Conservation (phyloP, 2,113 vertebrate genomes). For the Paratilapia polleni region DNA sequence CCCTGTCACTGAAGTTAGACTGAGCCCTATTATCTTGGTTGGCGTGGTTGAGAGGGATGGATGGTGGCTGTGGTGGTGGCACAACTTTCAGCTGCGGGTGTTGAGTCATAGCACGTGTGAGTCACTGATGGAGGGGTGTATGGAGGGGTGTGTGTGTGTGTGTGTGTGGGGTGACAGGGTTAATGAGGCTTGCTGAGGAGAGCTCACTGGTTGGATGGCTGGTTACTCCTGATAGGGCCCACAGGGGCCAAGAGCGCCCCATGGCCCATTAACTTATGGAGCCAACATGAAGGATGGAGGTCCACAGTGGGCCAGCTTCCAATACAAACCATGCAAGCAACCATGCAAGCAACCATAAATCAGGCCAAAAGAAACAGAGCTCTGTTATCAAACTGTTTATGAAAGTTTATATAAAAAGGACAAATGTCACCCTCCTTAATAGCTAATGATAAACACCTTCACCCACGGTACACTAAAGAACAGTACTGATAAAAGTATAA, state of each 20-base stretch:
- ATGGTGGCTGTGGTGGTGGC: slow-evolving; percentile 22
- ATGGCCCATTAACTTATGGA: slow-evolving; percentile 46
- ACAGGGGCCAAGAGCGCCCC: slow-evolving; percentile 26
- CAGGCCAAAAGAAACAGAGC: slow-evolving; percentile 1
- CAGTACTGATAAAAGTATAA: background rate
- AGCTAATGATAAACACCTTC: slow-evolving; percentile 1
- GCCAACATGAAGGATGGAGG: slow-evolving; percentile 45
- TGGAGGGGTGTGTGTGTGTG: background rate
- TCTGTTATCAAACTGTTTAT: background rate
- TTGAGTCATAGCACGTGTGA: slow-evolving; percentile 68
- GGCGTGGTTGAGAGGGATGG: background rate
- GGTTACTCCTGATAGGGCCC: slow-evolving; percentile 52
- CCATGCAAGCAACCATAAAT: slow-evolving; percentile 19
- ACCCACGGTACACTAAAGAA: background rate
- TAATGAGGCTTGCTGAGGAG: slow-evolving; percentile 61
- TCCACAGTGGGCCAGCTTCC: slow-evolving; percentile 29
- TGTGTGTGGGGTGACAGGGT: slow-evolving; percentile 11
- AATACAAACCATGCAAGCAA: slow-evolving; percentile 34
- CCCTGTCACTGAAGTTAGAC: slow-evolving; percentile 27
- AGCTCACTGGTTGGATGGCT: slow-evolving; percentile 57
- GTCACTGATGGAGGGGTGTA: slow-evolving; percentile 47
- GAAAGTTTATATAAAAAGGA: background rate
- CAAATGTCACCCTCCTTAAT: background rate
- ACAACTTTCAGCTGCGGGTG: slow-evolving; percentile 46
- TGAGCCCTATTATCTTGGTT: slow-evolving; percentile 27